A percentile compares a stretch with the other conserved stretches of the same genome.
phyloP scores from a whole-genome alignment of 37 sponge, comb jelly and placozoan species.

The Ephydatia muelleri region DNA sequence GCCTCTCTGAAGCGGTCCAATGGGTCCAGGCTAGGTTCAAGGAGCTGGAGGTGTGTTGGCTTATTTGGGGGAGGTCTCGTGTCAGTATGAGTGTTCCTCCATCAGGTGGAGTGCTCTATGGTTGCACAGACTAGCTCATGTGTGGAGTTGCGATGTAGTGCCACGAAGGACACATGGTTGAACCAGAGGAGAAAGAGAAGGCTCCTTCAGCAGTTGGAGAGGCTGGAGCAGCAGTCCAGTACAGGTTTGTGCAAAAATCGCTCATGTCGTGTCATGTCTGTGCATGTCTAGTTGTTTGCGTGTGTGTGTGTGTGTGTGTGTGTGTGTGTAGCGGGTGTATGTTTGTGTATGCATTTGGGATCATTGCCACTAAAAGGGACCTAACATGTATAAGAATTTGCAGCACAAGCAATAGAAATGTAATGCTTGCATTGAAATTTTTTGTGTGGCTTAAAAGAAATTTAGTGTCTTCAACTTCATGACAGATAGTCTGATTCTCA shows the following conservation, averaged over 20 bases:
- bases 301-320: no score
- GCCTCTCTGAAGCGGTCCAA: background rate
- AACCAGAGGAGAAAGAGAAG: constrained; percentile 81
- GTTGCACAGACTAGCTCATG: constrained; percentile 4
- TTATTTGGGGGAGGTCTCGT: background rate
- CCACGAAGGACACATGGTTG: constrained; percentile 79
- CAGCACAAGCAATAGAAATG: no score
- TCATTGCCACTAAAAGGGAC: no score
- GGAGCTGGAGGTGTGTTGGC: background rate
- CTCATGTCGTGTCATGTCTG: no score
- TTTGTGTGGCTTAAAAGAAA: no score
- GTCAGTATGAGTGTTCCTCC: background rate
- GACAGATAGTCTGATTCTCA: no score
- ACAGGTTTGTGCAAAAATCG: background rate
- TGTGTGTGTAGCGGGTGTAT: no score
- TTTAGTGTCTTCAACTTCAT: no score
- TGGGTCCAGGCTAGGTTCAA: constrained; percentile 1
- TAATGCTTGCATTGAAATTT: no score
- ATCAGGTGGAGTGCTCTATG: constrained; percentile 9
- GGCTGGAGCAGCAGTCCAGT: background rate
- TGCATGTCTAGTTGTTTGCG: no score
- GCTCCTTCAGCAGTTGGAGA: constrained; percentile 11
- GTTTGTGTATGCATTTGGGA: no score
- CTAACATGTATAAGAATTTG: no score
- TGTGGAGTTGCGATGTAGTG: constrained; percentile 32